phyloP scores from a whole-genome alignment of 2,797 vertebrate genomes.

The Micropoecilia bifurca region DNA sequence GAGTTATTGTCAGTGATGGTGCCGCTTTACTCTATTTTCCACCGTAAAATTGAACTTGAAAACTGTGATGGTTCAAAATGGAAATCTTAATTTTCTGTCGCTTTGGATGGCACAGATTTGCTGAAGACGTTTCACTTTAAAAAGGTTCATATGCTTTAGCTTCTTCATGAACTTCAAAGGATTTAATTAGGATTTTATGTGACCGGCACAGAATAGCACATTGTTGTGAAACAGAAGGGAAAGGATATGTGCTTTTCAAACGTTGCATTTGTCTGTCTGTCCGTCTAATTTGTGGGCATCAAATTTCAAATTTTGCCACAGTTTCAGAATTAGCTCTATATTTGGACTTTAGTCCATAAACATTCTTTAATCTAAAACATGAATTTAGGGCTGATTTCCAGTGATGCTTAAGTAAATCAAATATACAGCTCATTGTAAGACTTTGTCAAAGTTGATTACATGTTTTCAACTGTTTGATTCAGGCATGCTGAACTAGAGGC shows the following conservation, averaged over 20 bases:
- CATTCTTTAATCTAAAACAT: background rate
- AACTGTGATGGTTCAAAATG: constrained; percentile 36
- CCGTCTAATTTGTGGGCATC: background rate
- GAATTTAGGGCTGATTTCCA: background rate
- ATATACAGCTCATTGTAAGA: background rate
- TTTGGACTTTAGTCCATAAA: background rate
- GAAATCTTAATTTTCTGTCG: constrained; percentile 47
- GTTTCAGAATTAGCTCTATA: background rate
- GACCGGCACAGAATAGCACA: background rate
- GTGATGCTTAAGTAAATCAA: background rate
- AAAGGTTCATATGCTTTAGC: constrained; percentile 28
- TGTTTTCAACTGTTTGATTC: background rate
- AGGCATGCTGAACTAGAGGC: background rate
- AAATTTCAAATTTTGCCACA: background rate
- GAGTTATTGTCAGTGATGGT: background rate
- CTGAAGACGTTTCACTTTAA: constrained; percentile 43
- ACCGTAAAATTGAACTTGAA: constrained; percentile 37
- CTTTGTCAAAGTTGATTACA: background rate
- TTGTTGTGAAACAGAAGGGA: background rate
- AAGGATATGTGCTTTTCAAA: background rate
- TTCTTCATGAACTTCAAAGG: background rate
- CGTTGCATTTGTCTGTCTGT: too few relatives aligned
- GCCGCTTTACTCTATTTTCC: background rate
- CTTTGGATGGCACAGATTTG: constrained; percentile 50
- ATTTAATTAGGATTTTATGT: background rate